Conservation (phyloP, 1,140 invertebrate species). For the Sinella curviseta region DNA sequence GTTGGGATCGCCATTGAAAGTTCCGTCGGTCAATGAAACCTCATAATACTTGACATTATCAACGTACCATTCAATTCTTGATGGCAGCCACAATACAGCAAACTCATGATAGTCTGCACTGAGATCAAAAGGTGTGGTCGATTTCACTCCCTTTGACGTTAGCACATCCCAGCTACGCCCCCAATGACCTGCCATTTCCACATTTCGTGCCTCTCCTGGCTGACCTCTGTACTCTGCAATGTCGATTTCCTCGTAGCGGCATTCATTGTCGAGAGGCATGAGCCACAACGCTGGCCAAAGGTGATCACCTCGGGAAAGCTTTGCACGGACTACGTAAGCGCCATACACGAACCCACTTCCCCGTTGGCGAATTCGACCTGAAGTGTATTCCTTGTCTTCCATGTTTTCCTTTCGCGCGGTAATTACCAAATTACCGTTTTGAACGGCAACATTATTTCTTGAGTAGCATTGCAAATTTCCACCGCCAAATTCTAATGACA, state of each 20-base stretch:
- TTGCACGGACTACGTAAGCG: constrained; percentile 37
- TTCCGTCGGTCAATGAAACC: constrained; percentile 34
- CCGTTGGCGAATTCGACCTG: constrained; percentile 31
- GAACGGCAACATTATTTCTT: constrained; percentile 36
- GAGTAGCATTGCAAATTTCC: constrained; percentile 40
- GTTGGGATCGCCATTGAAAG: constrained; percentile 15
- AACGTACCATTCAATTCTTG: constrained; percentile 43
- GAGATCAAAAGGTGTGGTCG: constrained; percentile 29
- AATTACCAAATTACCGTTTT: constrained; percentile 34
- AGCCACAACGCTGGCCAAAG: constrained; percentile 44
- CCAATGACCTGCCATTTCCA: constrained; percentile 39
- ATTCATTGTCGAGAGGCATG: background rate
- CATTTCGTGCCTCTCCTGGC: constrained; percentile 14
- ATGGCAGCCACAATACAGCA: constrained; percentile 42
- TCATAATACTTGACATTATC: constrained; percentile 39
- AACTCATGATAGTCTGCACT: constrained; percentile 43
- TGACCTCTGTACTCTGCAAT: constrained; percentile 43
- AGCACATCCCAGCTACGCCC: constrained; percentile 28
- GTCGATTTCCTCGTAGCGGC: constrained; percentile 46
- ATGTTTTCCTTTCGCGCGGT: constrained; percentile 13
- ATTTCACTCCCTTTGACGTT: constrained; percentile 25
- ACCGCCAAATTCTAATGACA: constrained; percentile 35
- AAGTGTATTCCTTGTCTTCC: constrained; percentile 46
- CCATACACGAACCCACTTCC: constrained; percentile 30
- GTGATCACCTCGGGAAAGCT: constrained; percentile 38